Conservation (phyloP, 2,113 vertebrate species). For the Carassius carassius region DNA sequence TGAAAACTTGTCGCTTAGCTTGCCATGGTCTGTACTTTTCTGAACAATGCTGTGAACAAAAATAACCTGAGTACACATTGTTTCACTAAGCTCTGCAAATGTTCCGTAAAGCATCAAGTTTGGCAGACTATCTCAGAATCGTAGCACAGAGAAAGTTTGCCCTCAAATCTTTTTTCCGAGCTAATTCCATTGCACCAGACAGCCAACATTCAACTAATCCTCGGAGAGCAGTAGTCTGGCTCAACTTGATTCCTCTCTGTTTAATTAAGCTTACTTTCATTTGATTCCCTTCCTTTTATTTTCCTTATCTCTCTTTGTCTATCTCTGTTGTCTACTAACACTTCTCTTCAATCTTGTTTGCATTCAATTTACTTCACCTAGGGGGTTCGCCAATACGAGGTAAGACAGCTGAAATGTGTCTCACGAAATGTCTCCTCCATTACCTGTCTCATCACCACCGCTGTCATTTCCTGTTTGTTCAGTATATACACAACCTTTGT, state of each 20-base stretch:
- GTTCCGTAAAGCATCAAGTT: neutral
- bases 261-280: slow-evolving; percentile 58
- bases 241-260: slow-evolving; percentile 18
- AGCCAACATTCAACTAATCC: slow-evolving; percentile 36
- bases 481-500: slow-evolving; percentile 41
- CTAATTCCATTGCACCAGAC: slow-evolving; percentile 23
- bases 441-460: slow-evolving; percentile 52
- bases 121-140: slow-evolving; percentile 13
- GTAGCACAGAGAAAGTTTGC: slow-evolving; percentile 13
- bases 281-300: slow-evolving; percentile 70
- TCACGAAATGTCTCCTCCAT: slow-evolving; percentile 72
- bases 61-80: neutral
- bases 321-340: slow-evolving; percentile 84
- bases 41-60: neutral
- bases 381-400: slow-evolving; percentile 99
- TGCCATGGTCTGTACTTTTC: slow-evolving; percentile 1
- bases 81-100: neutral
- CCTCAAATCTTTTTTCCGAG: neutral
- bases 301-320: slow-evolving; percentile 76
- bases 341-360: slow-evolving; percentile 97
- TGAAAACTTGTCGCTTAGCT: neutral
- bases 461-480: slow-evolving; percentile 65
- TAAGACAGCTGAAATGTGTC: slow-evolving; percentile 87
- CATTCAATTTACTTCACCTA: slow-evolving; percentile 97
- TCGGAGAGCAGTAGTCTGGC: neutral